These are phyloP conservation scores for Cygnus buccinator DNA, from an alignment of 2,113 vertebrate species.

Conservation along the genomic window DNA sequence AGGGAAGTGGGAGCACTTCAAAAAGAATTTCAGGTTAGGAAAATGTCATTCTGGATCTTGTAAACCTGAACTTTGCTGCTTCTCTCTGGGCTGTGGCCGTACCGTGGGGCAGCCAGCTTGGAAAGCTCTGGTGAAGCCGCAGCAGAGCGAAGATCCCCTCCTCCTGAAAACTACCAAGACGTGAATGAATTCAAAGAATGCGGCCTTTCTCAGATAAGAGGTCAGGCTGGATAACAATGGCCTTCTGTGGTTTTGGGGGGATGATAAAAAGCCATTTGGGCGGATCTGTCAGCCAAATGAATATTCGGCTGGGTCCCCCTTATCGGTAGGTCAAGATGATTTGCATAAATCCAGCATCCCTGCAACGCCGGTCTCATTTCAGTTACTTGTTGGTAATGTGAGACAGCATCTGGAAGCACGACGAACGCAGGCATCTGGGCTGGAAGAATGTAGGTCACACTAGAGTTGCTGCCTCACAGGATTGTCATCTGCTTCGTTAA, in stretches of 20 bases:
- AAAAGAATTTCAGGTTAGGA: not conserved
- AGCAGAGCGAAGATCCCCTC: not conserved
- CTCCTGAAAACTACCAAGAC: rapidly evolving
- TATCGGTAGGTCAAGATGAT: not conserved
- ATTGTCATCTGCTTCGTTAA: constrained; percentile 33
- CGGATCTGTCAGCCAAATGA: not conserved
- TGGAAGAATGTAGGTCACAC: constrained; percentile 24
- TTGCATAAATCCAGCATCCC: not conserved
- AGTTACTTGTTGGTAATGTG: rapidly evolving
- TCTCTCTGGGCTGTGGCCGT: rapidly evolving
- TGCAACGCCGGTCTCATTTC: rapidly evolving
- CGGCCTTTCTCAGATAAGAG: not conserved
- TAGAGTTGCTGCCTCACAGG: not conserved
- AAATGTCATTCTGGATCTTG: not conserved
- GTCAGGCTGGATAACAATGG: not conserved
- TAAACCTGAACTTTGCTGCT: rapidly evolving
- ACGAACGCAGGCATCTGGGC: not conserved
- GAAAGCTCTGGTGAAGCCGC: not conserved
- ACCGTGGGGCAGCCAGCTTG: rapidly evolving
- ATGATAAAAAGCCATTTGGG: not conserved
- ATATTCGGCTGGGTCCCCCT: not conserved
- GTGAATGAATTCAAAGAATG: not conserved
- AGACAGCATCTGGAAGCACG: not conserved
- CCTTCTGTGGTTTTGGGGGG: not conserved
- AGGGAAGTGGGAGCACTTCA: not conserved